Base-by-base conservation (phyloP, 2,888 invertebrate species). In the Mesorhabditis sp. region DNA sequence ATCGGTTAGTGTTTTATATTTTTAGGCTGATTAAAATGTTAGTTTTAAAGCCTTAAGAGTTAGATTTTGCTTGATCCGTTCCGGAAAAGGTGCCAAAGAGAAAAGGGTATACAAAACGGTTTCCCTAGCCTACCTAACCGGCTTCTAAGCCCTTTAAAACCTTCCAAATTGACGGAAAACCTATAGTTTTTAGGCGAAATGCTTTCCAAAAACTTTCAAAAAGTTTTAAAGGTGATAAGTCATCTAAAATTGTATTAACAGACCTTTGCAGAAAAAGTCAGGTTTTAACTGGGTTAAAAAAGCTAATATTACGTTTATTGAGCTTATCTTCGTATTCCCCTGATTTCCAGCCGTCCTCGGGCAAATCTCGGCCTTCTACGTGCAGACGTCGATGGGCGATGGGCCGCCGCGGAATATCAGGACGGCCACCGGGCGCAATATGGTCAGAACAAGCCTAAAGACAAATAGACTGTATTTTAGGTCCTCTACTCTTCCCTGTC, bases 401-500 rank as follows among this genome's bases (percentile, higher is more conserved):
- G 79, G 74, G n/a, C 71, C 72, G 42, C 77, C 72, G 65, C 69
- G 72, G 65, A 67, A 72, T 41, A 69, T 78, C 42, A 68, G 74
- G 41, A 70, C 73, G 45, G 70, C 74, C 67, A 81, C 79, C 70
- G 81, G 80, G 42, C 77, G 78, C 69, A 74, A 74, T 58, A 72
- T 79, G 74, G 81, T 77, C 65, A 50, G 58, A 50, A 50, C 1
- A n/a, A 50, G n/a, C n/a, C 10, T 62, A 62, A 10, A 41, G 10
- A 41, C 44, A 68, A 41, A 62, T 70, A 65, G 41, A 70, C 45
- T 58, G 45, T 70, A 63, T 70, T 67, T 68, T 74, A 82, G 83
- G 76, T 84, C 10, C 72, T 84, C 63, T 82, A 84, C 66, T 82
- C 84, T 4, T 83, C 84, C 5, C 72, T 79, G 63, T 82, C 80